These are phyloP conservation scores for Aspidapion aeneum DNA, from an alignment of 2,888 invertebrate genomes.

Conservation along the genomic window DNA sequence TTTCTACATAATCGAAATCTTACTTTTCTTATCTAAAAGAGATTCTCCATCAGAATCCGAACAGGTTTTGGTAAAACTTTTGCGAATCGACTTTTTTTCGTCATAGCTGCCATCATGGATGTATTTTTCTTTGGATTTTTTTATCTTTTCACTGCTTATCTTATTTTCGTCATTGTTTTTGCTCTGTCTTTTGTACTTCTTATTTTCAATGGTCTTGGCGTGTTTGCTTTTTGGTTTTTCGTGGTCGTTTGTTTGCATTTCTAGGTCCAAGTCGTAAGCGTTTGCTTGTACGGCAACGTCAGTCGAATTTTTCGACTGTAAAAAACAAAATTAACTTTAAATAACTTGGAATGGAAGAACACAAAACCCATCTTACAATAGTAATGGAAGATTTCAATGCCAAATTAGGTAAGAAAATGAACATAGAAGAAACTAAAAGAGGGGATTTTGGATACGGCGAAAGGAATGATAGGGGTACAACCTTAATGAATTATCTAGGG, in stretches of 20 bases:
- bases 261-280: constrained; percentile 49
- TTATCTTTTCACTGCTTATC: constrained; percentile 27
- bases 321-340: background rate
- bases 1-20: constrained; percentile 21
- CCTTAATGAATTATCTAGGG: no score
- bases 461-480: no score
- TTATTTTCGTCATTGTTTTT: constrained; percentile 23
- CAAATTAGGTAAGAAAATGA: no score
- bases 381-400: no score
- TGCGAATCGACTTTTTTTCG: constrained; percentile 30
- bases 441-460: no score
- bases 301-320: constrained; percentile 47
- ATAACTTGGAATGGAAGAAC: no score
- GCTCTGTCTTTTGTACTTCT: constrained; percentile 28
- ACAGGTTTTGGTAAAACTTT: constrained; percentile 26
- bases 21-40: constrained; percentile 22
- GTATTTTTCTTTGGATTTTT: constrained; percentile 36
- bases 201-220: constrained; percentile 38
- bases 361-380: no score
- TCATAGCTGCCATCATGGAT: constrained; percentile 34
- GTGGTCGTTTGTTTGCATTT: constrained; percentile 30
- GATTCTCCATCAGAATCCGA: constrained; percentile 29
- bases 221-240: constrained; percentile 35
- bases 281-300: constrained; percentile 59
- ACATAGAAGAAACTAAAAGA: no score